Evolutionary conservation across 2,797 vertebrate genomes (phyloP).

Genomic region (Mareca strepera): DNA sequence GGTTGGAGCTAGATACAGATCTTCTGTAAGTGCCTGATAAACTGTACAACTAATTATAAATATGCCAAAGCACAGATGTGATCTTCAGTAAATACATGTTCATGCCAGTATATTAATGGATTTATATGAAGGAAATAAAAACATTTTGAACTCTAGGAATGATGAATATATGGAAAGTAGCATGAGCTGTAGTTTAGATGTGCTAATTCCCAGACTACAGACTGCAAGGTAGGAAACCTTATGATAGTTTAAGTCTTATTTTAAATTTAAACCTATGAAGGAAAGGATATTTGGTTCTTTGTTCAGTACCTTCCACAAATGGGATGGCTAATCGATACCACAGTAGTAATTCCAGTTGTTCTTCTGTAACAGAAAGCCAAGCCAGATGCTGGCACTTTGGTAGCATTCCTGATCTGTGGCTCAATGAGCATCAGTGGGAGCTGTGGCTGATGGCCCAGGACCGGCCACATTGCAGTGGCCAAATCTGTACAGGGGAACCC

Average conservation of each 20-base stretch:
- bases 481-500: not conserved
- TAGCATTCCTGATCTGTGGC: not conserved
- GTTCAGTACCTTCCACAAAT: not conserved
- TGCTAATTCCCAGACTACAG: not conserved
- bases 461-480: not conserved
- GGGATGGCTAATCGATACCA: not conserved
- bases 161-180: not conserved
- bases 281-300: not conserved
- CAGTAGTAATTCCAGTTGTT: not conserved
- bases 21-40: not conserved
- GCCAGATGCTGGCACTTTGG: not conserved
- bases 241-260: not conserved
- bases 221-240: not conserved
- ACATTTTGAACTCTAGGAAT: slow-evolving; percentile 21
- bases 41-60: slow-evolving; percentile 14
- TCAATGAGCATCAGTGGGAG: not conserved
- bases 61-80: slow-evolving; percentile 17
- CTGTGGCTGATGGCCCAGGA: not conserved
- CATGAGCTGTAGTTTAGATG: not conserved
- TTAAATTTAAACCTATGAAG: not conserved
- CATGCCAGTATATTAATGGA: not conserved
- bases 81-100: slow-evolving; percentile 17
- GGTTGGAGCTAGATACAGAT: not conserved
- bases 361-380: not conserved
- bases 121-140: not conserved